Evolutionary conservation across 1,140 invertebrate species (phyloP).

Genomic region (Drosophila guanche): DNA sequence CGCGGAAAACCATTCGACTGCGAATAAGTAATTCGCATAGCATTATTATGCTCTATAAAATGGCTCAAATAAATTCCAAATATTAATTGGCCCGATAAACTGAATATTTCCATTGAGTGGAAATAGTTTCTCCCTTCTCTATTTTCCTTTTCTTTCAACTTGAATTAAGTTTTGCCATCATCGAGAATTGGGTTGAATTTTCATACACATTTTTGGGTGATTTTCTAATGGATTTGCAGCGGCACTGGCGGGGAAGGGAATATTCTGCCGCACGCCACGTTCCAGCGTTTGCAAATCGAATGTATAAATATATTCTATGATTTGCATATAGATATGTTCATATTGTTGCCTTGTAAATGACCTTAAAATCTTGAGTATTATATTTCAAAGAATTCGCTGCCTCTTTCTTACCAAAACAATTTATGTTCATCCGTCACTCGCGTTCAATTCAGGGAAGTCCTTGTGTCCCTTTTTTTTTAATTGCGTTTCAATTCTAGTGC

Average conservation of each 20-base stretch:
- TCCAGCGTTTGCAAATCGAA: conserved; percentile 8
- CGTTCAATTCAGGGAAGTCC: too few relatives aligned
- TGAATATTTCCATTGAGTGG: conserved; percentile 41
- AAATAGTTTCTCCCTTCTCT: neutral
- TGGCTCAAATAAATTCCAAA: conserved; percentile 34
- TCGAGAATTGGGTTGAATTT: conserved; percentile 47
- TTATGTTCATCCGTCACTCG: too few relatives aligned
- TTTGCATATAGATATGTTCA: too few relatives aligned
- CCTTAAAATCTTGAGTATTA: too few relatives aligned
- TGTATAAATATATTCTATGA: neutral
- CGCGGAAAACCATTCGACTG: neutral
- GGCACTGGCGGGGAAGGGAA: too few relatives aligned
- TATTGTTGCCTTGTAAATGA: too few relatives aligned
- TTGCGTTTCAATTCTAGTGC: too few relatives aligned
- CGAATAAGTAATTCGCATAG: too few relatives aligned
- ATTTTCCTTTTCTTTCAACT: conserved; percentile 26
- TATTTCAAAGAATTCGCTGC: too few relatives aligned
- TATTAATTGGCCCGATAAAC: conserved; percentile 46
- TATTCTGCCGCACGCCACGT: conserved; percentile 12
- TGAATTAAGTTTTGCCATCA: conserved; percentile 32
- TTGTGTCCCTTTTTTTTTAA: too few relatives aligned
- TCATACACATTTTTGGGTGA: conserved; percentile 5
- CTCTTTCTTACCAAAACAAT: too few relatives aligned
- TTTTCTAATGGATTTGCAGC: conserved; percentile 41
- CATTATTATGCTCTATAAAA: conserved; percentile 24